Percentiles rank a stretch among this genome's conserved stretches.
Evolutionary conservation across 2,113 vertebrate genomes (phyloP).

Genomic region (Limanda limanda): DNA sequence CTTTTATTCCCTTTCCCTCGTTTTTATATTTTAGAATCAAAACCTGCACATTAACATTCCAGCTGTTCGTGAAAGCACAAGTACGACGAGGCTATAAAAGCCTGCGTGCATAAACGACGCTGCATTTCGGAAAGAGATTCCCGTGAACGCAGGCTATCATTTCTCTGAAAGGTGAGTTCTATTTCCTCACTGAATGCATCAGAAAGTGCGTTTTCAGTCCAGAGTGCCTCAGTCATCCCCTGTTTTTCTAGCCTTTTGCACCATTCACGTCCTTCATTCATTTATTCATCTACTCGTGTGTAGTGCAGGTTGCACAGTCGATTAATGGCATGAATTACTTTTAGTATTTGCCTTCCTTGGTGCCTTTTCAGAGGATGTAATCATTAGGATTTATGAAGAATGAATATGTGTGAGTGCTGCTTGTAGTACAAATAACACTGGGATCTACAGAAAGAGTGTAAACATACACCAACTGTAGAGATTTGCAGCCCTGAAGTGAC

Average conservation of each 20-base stretch:
- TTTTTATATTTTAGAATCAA: slow-evolving; percentile 26
- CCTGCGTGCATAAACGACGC: slow-evolving; percentile 49
- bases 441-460: background rate
- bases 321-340: slow-evolving; percentile 10
- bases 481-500: background rate
- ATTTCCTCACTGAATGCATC: slow-evolving; percentile 43
- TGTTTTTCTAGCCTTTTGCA: slow-evolving; percentile 24
- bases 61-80: slow-evolving; percentile 48
- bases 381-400: background rate
- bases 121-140: slow-evolving; percentile 16
- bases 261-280: slow-evolving; percentile 3
- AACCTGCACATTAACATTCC: slow-evolving; percentile 16
- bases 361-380: background rate
- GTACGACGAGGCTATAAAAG: slow-evolving; percentile 43
- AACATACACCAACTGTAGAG: background rate
- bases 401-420: background rate
- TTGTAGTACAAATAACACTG: background rate
- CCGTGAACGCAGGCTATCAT: slow-evolving; percentile 48
- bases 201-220: slow-evolving; percentile 10
- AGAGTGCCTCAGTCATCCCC: background rate
- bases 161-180: slow-evolving; percentile 36
- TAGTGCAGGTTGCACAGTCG: background rate
- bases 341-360: slow-evolving; percentile 2
- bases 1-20: slow-evolving; percentile 12
- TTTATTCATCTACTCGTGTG: slow-evolving; percentile 15